phyloP scores from a whole-genome alignment of 2,888 invertebrate species.

The Eledona agricola region DNA sequence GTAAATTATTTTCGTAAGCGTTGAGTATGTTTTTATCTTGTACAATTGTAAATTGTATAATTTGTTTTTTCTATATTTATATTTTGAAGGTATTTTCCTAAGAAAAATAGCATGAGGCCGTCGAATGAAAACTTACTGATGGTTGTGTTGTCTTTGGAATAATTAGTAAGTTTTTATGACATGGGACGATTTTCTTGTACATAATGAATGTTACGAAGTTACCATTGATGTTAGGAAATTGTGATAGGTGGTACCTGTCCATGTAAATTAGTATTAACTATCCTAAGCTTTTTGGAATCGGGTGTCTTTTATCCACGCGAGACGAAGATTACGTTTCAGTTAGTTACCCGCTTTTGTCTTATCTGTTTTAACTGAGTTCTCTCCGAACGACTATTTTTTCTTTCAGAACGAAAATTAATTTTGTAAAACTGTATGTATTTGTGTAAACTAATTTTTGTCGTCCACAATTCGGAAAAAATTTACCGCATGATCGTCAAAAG shows the following conservation, averaged over 20 bases:
- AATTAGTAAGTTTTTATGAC: conserved; percentile 4
- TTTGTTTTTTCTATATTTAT: conserved; percentile 42
- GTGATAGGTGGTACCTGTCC: conserved; percentile 56
- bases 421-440: conserved; percentile 1
- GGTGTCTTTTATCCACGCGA: conserved; percentile 1
- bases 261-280: conserved; percentile 41
- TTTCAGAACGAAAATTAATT: background rate
- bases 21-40: conserved; percentile 37
- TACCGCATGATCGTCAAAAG: too few relatives aligned
- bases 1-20: conserved; percentile 39
- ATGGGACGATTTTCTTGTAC: conserved; percentile 27
- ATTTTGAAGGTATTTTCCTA: conserved; percentile 41
- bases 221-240: conserved; percentile 53
- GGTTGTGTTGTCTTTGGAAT: conserved; percentile 1
- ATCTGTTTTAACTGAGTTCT: conserved; percentile 4
- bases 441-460: too few relatives aligned
- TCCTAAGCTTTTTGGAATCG: conserved; percentile 22
- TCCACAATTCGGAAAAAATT: too few relatives aligned
- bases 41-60: conserved; percentile 47
- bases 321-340: background rate
- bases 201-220: conserved; percentile 45
- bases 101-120: conserved; percentile 39
- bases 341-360: conserved; percentile 3
- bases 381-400: background rate
- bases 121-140: conserved; percentile 7